Percentiles rank a stretch among this genome's conserved stretches.
phyloP scores from a whole-genome alignment of 2,888 invertebrate genomes.

The Euproctis similis region DNA sequence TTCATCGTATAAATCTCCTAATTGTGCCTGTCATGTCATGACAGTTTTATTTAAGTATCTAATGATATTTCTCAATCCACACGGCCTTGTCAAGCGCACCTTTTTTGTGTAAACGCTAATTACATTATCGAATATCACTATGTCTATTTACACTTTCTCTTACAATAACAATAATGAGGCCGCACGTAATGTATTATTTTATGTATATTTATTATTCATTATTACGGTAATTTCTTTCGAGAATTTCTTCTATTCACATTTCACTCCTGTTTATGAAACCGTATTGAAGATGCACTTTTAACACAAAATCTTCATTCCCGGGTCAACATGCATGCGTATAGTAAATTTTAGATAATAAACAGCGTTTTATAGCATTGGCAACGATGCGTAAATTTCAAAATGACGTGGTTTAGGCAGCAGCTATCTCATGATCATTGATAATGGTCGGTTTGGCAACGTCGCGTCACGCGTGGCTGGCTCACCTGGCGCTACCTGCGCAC shows the following conservation, averaged over 20 bases:
- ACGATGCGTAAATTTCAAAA: slow-evolving; percentile 53
- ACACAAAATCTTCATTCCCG: slow-evolving; percentile 34
- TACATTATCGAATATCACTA: slow-evolving; percentile 25
- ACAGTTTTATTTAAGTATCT: not conserved
- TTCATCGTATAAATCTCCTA: too few species aligned
- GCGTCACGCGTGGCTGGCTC: too few species aligned
- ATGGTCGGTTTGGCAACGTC: slow-evolving; percentile 72
- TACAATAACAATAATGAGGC: slow-evolving; percentile 31
- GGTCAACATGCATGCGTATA: slow-evolving; percentile 21
- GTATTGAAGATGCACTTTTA: too few species aligned
- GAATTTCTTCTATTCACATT: too few species aligned
- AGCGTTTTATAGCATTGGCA: slow-evolving; percentile 45
- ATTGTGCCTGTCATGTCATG: too few species aligned
- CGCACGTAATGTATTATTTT: slow-evolving; percentile 41
- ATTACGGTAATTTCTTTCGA: too few species aligned
- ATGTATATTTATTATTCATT: too few species aligned
- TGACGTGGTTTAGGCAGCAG: slow-evolving; percentile 44
- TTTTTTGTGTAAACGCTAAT: slow-evolving; percentile 15
- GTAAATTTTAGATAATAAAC: slow-evolving; percentile 24
- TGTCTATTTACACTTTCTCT: slow-evolving; percentile 39
- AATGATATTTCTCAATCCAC: slow-evolving; percentile 2
- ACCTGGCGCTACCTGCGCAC: slow-evolving; percentile 73
- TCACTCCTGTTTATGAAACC: too few species aligned
- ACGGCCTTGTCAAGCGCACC: slow-evolving; percentile 26
- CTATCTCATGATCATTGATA: slow-evolving; percentile 73